Evolutionary conservation across 2,113 vertebrate genomes (phyloP).

Genomic region (Neolamprologus fasciatus): DNA sequence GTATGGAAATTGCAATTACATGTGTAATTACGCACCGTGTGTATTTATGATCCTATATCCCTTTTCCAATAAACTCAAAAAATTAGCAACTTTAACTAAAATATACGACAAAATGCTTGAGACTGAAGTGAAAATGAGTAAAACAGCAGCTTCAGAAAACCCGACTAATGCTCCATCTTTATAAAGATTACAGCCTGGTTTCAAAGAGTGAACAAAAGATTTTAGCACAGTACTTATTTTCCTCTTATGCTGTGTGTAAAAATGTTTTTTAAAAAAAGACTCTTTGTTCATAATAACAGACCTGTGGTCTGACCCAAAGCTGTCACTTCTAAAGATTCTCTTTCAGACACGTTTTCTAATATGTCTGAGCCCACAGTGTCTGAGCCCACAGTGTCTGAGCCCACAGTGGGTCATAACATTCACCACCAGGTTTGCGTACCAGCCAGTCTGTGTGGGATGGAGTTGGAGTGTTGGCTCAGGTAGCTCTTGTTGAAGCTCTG

Average conservation of each 20-base stretch:
- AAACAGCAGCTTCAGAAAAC: not conserved
- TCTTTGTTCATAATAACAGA: not conserved
- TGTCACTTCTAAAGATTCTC: not conserved
- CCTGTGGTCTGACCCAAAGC: not conserved
- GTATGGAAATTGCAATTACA: not conserved
- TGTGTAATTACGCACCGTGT: accelerated
- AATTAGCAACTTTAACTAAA: not conserved
- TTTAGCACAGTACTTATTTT: not conserved
- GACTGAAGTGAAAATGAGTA: not conserved
- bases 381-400: accelerated
- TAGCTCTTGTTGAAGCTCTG: constrained; percentile 96
- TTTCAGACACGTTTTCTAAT: not conserved
- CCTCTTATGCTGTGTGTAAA: not conserved
- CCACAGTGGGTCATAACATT: not conserved
- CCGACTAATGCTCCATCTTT: not conserved
- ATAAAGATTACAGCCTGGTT: not conserved
- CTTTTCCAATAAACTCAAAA: not conserved
- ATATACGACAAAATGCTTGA: accelerated
- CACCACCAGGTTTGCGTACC: constrained; percentile 66
- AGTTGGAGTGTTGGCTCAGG: constrained; percentile 90
- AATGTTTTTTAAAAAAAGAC: accelerated
- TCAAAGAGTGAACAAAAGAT: not conserved
- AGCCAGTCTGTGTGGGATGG: constrained; percentile 93
- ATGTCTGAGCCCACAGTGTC: accelerated
- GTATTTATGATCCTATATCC: not conserved